phyloP scores from a whole-genome alignment of 2,888 invertebrate genomes.

The Aelia acuminata region DNA sequence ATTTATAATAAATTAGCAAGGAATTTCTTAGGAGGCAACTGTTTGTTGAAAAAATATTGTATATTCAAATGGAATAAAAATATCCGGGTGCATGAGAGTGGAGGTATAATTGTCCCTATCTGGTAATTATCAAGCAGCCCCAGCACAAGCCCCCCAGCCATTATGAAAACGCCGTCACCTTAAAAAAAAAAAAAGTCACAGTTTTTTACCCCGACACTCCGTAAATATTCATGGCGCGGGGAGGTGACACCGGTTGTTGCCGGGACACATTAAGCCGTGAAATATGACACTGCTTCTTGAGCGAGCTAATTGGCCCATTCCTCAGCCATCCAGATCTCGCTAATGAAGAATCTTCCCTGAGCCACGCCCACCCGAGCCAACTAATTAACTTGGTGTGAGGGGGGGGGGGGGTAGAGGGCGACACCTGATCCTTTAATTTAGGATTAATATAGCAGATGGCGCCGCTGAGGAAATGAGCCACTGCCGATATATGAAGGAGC shows the following conservation, averaged over 20 bases:
- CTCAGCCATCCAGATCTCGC: slow-evolving; percentile 32
- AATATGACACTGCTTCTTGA: slow-evolving; percentile 41
- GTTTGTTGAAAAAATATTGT: too few relatives aligned
- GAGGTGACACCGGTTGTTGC: slow-evolving; percentile 24
- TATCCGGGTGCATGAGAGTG: not conserved
- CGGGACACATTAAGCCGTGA: slow-evolving; percentile 13
- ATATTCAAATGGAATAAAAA: not conserved
- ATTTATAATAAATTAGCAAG: too few relatives aligned
- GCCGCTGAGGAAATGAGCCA: slow-evolving; percentile 64
- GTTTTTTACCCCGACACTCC: not conserved
- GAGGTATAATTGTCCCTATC: not conserved
- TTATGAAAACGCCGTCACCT: not conserved
- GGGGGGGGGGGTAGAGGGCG: not conserved
- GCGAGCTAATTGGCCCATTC: slow-evolving; percentile 16
- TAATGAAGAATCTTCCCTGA: slow-evolving; percentile 55
- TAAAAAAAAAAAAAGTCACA: not conserved
- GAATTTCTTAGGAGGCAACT: too few relatives aligned
- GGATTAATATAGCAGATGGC: slow-evolving; percentile 78
- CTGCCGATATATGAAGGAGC: slow-evolving; percentile 60
- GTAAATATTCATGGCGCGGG: slow-evolving; percentile 20
- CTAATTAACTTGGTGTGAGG: not conserved
- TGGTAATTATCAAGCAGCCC: not conserved
- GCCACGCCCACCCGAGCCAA: slow-evolving; percentile 60
- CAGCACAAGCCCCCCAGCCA: not conserved
- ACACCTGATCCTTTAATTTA: slow-evolving; percentile 65